Percentiles rank a stretch among this genome's conserved stretches.
phyloP scores from a whole-genome alignment of 2,797 vertebrate species.

The Acestrorhynchus altus region DNA sequence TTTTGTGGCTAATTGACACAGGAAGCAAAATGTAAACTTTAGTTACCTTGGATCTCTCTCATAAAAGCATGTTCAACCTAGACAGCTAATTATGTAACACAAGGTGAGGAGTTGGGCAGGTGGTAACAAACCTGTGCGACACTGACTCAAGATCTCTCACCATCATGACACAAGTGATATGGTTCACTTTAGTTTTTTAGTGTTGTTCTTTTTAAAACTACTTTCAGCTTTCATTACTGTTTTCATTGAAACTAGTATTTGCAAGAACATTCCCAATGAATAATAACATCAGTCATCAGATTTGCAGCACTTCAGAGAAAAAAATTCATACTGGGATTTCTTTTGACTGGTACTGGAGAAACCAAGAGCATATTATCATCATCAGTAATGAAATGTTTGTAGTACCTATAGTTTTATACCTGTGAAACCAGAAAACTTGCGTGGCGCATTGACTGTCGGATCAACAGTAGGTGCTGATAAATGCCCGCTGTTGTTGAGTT shows the following conservation, averaged over 20 bases:
- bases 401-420: conserved; percentile 73
- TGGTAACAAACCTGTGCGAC: no score
- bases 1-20: conserved; percentile 71
- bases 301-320: background rate
- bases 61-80: accelerated
- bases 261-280: background rate
- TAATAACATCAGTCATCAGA: background rate
- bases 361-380: background rate
- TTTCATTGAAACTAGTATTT: no score
- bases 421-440: conserved; percentile 96
- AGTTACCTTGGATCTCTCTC: background rate
- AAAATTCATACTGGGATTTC: background rate
- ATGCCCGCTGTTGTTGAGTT: conserved; percentile 80
- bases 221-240: no score
- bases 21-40: background rate
- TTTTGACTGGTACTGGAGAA: background rate
- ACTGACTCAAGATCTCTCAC: no score
- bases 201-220: no score
- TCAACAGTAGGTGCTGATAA: conserved; percentile 75
- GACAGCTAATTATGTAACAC: background rate
- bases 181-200: no score
- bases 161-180: no score
- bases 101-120: no score
- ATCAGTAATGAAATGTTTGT: background rate
- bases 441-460: conserved; percentile 81